Percentiles rank a stretch among this genome's conserved stretches.
Conservation (phyloP, 1,140 invertebrate species). For the Triops cancriformis region DNA sequence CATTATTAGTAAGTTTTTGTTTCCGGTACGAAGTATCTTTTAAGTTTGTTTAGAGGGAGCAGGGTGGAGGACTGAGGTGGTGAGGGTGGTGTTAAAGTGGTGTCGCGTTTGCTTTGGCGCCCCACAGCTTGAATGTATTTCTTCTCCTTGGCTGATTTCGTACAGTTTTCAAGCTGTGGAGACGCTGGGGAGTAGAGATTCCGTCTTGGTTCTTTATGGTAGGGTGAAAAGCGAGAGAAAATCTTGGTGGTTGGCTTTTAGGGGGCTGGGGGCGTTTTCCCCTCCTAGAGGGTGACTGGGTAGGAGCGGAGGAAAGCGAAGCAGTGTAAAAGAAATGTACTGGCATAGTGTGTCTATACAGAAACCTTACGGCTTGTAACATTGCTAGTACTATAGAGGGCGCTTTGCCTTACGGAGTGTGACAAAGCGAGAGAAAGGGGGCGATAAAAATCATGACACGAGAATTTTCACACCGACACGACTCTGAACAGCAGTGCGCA, state of each 20-base stretch:
- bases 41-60: no score
- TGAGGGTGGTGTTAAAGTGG: no score
- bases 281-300: neutral
- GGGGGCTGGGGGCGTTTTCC: neutral
- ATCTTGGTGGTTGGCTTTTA: no score
- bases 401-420: neutral
- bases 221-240: no score
- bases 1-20: no score
- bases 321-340: neutral
- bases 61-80: no score
- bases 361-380: neutral
- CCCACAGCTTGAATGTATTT: neutral
- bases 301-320: neutral
- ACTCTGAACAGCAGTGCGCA: neutral
- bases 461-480: slow-evolving; percentile 13
- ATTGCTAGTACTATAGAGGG: no score
- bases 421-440: slow-evolving; percentile 4
- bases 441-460: slow-evolving; percentile 6
- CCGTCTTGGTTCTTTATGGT: no score
- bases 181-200: neutral
- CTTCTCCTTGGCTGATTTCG: neutral
- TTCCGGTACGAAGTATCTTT: no score
- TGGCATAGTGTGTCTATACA: neutral
- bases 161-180: neutral
- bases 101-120: neutral